phyloP scores from a whole-genome alignment of 2,113 vertebrate genomes.

The Nansenia antarctica region DNA sequence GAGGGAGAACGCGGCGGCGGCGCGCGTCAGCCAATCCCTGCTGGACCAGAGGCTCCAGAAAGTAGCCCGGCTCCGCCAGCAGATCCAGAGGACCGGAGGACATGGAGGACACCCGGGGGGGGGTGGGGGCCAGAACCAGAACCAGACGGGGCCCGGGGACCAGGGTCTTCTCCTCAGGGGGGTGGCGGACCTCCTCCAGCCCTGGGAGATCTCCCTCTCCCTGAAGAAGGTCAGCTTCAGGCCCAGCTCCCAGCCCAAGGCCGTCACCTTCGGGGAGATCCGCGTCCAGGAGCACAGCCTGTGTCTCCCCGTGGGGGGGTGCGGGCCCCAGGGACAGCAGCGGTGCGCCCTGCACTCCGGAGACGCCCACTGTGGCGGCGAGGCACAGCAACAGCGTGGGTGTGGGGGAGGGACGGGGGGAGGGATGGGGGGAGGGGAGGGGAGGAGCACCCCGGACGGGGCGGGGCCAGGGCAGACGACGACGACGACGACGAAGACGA shows the following conservation, averaged over 20 bases:
- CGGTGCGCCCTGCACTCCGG: slow-evolving; percentile 65
- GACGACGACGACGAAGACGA: slow-evolving; percentile 28
- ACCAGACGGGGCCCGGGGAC: slow-evolving; percentile 36
- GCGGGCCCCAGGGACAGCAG: slow-evolving; percentile 59
- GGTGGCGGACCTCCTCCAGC: slow-evolving; percentile 67
- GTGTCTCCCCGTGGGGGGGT: slow-evolving; percentile 54
- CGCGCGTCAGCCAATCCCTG: slow-evolving; percentile 60
- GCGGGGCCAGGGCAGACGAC: slow-evolving; percentile 28
- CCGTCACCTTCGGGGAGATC: slow-evolving; percentile 71
- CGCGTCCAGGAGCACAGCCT: slow-evolving; percentile 63
- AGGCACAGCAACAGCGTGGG: no score
- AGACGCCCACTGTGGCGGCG: slow-evolving; percentile 44
- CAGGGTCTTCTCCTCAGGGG: slow-evolving; percentile 56
- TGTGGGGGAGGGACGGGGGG: slow-evolving; percentile 30
- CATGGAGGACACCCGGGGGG: no score
- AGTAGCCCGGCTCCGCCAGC: slow-evolving; percentile 60
- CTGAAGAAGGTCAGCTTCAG: slow-evolving; percentile 75
- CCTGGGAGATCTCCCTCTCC: slow-evolving; percentile 70
- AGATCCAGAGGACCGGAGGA: slow-evolving; percentile 44
- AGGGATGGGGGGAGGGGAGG: slow-evolving; percentile 29
- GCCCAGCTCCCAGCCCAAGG: slow-evolving; percentile 68
- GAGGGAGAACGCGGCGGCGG: slow-evolving; percentile 66
- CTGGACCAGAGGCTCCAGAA: slow-evolving; percentile 63
- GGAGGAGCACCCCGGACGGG: slow-evolving; percentile 34
- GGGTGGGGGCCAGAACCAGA: no score